Conservation (phyloP, 2,888 invertebrate species). For the Nowickia ferox region DNA sequence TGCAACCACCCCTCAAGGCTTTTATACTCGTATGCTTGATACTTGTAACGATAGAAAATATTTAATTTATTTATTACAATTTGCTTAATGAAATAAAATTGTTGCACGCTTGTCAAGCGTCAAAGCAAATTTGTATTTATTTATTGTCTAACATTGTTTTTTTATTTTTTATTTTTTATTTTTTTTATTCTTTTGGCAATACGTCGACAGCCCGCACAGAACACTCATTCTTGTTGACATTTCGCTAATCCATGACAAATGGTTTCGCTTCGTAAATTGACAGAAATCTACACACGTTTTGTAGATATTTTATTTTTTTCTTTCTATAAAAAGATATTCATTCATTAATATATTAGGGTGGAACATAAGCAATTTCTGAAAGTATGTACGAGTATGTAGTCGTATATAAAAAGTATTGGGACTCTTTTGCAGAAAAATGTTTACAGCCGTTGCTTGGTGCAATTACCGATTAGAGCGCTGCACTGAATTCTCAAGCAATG, state of each 20-base stretch:
- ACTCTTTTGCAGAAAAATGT: too few relatives aligned
- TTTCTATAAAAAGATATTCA: background rate
- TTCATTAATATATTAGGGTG: slow-evolving; percentile 11
- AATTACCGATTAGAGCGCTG: too few relatives aligned
- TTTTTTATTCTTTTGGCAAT: slow-evolving; percentile 49
- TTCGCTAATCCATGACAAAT: slow-evolving; percentile 70
- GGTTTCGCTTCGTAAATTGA: slow-evolving; percentile 60
- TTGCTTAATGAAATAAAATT: slow-evolving; percentile 71
- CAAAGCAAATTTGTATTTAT: slow-evolving; percentile 71
- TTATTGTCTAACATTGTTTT: slow-evolving; percentile 47
- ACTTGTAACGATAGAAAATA: background rate
- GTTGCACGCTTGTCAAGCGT: slow-evolving; percentile 71
- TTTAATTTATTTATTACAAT: slow-evolving; percentile 59
- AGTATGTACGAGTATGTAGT: too few relatives aligned
- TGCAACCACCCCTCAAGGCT: slow-evolving; percentile 3
- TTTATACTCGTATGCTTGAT: background rate
- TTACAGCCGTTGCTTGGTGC: too few relatives aligned
- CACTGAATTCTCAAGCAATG: too few relatives aligned
- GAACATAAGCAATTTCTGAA: slow-evolving; percentile 9
- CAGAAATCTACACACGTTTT: slow-evolving; percentile 41
- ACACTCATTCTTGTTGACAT: slow-evolving; percentile 60
- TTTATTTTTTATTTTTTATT: background rate
- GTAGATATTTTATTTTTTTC: background rate
- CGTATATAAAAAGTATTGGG: too few relatives aligned
- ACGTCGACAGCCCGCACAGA: slow-evolving; percentile 13